Base-by-base conservation (phyloP, 1,140 invertebrate genomes). In the Hylyphantes graminicola region DNA sequence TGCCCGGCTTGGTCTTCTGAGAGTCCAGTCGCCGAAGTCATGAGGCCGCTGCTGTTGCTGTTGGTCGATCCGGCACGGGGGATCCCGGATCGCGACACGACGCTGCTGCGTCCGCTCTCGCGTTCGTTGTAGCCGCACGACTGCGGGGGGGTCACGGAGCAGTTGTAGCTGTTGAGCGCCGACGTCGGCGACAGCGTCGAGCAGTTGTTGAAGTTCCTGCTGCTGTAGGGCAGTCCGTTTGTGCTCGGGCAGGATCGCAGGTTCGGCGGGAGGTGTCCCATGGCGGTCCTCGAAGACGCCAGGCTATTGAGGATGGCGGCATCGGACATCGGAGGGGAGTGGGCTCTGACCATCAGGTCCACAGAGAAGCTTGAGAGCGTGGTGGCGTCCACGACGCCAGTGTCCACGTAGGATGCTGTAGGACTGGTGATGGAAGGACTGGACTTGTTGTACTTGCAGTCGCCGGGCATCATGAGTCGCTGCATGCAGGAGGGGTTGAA, bases 401-500 rank as follows among this genome's bases (percentile, higher is more conserved):
- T 35, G 19, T 76, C 65, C 17, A 70, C 54, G 53, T 53, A 68
- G 10, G 73, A 57, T 9, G 73, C 15, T 4, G 64, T 64, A 11
- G 82, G 74, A 70, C 73, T 76, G 17, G 21, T 70, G 8, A 77
- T 61, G 9, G 72, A 50, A n/a, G 82, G 74, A 57, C 82, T 85
- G 9, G 73, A 50, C 59, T 78, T 85, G 12, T 85, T 76, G 68
- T 55, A 85, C 21, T 85, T 85, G 53, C 84, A 85, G 17, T 85
- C 84, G 51, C 68, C 35, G 19, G 51, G n/a, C 21, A 83, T 65
- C 13, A 79, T 53, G 12, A 79, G 17, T 17, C 68, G 63, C 61
- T 85, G 84, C 84, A 85, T 85, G 21, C 84, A 85, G 19, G 84
- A 79, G 15, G 82, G 65, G 50, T 85, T 85, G n/a, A 68, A 77